Conservation (phyloP, 37 sponge, comb jelly and placozoan genomes). For the Haliclona indistincta region DNA sequence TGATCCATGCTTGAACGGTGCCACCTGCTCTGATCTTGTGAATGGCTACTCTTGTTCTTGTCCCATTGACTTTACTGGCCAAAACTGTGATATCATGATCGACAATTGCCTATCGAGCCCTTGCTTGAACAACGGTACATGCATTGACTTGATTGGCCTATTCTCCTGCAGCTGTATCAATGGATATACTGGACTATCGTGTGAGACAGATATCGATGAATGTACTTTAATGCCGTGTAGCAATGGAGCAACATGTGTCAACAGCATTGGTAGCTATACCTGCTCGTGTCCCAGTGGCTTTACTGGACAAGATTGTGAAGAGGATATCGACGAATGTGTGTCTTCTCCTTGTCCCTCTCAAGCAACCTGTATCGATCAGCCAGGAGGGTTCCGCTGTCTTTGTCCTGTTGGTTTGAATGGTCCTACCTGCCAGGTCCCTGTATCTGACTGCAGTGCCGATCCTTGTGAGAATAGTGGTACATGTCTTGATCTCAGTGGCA, state of each 20-base stretch:
- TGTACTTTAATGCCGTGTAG: slow-evolving; percentile 29
- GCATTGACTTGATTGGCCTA: slow-evolving; percentile 2
- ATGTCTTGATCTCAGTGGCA: slow-evolving; percentile 21
- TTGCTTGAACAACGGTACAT: slow-evolving; percentile 33
- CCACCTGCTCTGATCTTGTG: slow-evolving; percentile 22
- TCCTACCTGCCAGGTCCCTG: slow-evolving; percentile 1
- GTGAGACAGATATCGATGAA: slow-evolving; percentile 24
- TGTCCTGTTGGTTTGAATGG: slow-evolving; percentile 67
- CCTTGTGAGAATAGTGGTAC: slow-evolving; percentile 23
- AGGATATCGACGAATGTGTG: slow-evolving; percentile 32
- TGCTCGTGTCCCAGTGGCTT: slow-evolving; percentile 16
- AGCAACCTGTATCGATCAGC: slow-evolving; percentile 39
- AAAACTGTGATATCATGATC: slow-evolving; percentile 30
- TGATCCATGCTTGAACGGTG: slow-evolving; percentile 26
- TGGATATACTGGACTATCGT: slow-evolving; percentile 30
- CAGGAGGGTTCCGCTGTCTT: slow-evolving; percentile 34
- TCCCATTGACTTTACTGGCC: slow-evolving; percentile 20
- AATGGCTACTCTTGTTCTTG: slow-evolving; percentile 39
- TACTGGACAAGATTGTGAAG: slow-evolving; percentile 27
- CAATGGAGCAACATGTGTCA: slow-evolving; percentile 24
- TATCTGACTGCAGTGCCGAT: slow-evolving; percentile 18
- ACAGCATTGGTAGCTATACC: slow-evolving; percentile 1
- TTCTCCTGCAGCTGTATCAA: slow-evolving; percentile 24
- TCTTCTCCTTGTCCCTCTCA: slow-evolving; percentile 3
- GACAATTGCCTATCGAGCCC: slow-evolving; percentile 14